Conservation (phyloP, 2,888 invertebrate species). For the Graphium colonna region DNA sequence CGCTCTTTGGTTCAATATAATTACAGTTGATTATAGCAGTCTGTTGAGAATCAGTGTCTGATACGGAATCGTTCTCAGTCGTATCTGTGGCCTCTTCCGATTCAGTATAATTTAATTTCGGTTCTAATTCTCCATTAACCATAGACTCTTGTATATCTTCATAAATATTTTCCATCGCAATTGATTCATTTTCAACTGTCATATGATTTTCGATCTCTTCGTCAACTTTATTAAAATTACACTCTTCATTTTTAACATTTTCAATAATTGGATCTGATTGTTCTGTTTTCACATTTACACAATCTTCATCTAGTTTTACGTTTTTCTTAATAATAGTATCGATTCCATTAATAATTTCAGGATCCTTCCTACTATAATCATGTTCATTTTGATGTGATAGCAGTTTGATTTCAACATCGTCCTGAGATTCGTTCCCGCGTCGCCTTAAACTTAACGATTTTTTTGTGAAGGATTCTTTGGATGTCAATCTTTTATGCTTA, state of each 20-base stretch:
- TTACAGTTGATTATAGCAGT: not conserved
- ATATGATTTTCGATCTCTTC: not conserved
- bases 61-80: not conserved
- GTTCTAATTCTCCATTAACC: not conserved
- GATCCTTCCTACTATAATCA: constrained; percentile 40
- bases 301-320: no score
- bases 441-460: constrained; percentile 48
- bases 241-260: not conserved
- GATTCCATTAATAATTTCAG: constrained; percentile 8
- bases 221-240: not conserved
- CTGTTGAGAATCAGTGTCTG: not conserved
- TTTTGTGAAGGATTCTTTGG: constrained; percentile 31
- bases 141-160: not conserved
- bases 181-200: constrained; percentile 3
- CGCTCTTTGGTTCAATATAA: not conserved
- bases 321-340: no score
- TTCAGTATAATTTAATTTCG: not conserved
- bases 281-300: not conserved
- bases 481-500: constrained; percentile 37
- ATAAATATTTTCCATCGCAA: not conserved
- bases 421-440: constrained; percentile 45
- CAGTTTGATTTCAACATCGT: constrained; percentile 30
- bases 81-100: not conserved
- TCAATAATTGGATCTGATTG: not conserved
- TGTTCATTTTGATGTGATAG: constrained; percentile 44